These are phyloP conservation scores for Fukomys damarensis DNA, from an alignment of 2,113 vertebrate species.

Conservation along the genomic window DNA sequence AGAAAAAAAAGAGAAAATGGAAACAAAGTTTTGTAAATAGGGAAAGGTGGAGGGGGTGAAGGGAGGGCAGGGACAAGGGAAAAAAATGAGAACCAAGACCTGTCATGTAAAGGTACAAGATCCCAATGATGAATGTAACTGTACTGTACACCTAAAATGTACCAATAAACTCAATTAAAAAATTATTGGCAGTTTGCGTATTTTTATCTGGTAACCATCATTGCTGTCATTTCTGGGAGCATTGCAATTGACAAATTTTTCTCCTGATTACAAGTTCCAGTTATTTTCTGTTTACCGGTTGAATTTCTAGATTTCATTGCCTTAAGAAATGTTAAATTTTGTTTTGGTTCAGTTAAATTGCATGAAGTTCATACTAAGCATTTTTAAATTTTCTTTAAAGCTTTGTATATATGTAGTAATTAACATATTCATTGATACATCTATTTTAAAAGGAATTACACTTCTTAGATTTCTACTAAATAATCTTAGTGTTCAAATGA, in stretches of 20 bases:
- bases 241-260: neutral
- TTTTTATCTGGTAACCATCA: neutral
- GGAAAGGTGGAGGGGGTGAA: too few relatives aligned
- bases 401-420: neutral
- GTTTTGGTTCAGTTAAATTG: neutral
- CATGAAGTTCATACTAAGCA: neutral
- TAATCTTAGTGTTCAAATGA: neutral
- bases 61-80: too few relatives aligned
- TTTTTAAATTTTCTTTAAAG: neutral
- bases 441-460: too few relatives aligned
- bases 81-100: too few relatives aligned
- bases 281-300: neutral
- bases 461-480: neutral
- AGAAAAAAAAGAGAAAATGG: too few relatives aligned
- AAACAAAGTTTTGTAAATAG: too few relatives aligned
- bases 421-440: too few relatives aligned
- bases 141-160: too few relatives aligned
- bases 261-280: neutral
- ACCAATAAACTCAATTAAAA: too few relatives aligned
- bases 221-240: neutral
- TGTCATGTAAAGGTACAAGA: too few relatives aligned
- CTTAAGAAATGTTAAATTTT: neutral
- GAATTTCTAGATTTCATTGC: neutral
- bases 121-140: too few relatives aligned
- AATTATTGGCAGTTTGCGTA: neutral